Percentiles rank a stretch among this genome's conserved stretches.
Conservation (phyloP, 2,797 vertebrate genomes). For the Mastacembelus armatus region DNA sequence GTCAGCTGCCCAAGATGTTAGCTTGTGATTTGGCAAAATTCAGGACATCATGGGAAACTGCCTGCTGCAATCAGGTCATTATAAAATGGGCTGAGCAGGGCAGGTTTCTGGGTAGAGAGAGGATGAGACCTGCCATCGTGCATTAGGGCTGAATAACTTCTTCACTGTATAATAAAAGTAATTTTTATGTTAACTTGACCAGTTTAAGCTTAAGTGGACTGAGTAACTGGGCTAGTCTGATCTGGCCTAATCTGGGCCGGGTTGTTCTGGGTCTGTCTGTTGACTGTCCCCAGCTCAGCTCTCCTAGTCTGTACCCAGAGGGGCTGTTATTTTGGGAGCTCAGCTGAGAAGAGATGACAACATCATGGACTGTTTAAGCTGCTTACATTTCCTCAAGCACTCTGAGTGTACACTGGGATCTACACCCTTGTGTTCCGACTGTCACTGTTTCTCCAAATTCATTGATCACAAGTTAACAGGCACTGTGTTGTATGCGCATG, state of each 20-base stretch:
- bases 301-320: conserved; percentile 73
- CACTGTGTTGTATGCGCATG: background rate
- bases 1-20: conserved; percentile 34
- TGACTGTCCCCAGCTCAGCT: conserved; percentile 71
- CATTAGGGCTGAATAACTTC: conserved; percentile 21
- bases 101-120: conserved; percentile 9
- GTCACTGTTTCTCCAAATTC: conserved; percentile 51
- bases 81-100: conserved; percentile 12
- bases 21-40: conserved; percentile 35
- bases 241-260: conserved; percentile 74
- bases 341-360: conserved; percentile 82
- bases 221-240: conserved; percentile 64
- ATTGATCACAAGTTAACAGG: conserved; percentile 34
- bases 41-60: conserved; percentile 38
- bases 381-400: conserved; percentile 80
- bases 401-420: conserved; percentile 72
- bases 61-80: conserved; percentile 16
- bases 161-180: too few species aligned
- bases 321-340: conserved; percentile 83
- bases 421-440: conserved; percentile 52
- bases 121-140: background rate
- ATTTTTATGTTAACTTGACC: conserved; percentile 51
- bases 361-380: conserved; percentile 80
- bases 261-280: conserved; percentile 76
- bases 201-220: conserved; percentile 56